Conservation (phyloP, 2,797 vertebrate genomes). For the Coluber constrictor region DNA sequence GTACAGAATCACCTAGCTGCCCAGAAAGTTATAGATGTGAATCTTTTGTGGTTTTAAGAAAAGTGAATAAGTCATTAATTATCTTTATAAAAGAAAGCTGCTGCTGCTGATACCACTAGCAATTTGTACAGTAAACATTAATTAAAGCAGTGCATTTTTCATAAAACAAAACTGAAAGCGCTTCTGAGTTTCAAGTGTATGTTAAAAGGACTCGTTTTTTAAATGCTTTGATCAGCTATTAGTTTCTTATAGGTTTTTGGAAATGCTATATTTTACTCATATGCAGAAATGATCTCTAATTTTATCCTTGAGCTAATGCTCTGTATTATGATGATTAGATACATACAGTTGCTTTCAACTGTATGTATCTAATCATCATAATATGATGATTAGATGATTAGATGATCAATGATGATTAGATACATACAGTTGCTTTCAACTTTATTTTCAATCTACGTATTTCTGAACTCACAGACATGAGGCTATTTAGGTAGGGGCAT, state of each 20-base stretch:
- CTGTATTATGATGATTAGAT: background rate
- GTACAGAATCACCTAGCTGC: background rate
- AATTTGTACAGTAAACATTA: background rate
- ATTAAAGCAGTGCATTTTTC: slow-evolving; percentile 3
- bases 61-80: background rate
- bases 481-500: background rate
- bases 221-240: background rate
- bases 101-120: background rate
- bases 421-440: background rate
- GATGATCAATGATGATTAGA: background rate
- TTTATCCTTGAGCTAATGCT: background rate
- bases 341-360: background rate
- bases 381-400: no score
- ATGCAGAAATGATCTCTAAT: background rate
- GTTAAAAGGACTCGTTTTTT: background rate
- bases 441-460: background rate
- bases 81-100: background rate
- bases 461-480: background rate
- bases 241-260: background rate
- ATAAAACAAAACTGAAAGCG: background rate
- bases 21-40: background rate
- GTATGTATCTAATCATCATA: no score
- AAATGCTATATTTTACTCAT: background rate
- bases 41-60: background rate
- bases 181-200: background rate